Evolutionary conservation across 2,797 vertebrate genomes (phyloP), one percentile per base, ranked within the genome.

Genomic region (Neomorphus geoffroyi): DNA sequence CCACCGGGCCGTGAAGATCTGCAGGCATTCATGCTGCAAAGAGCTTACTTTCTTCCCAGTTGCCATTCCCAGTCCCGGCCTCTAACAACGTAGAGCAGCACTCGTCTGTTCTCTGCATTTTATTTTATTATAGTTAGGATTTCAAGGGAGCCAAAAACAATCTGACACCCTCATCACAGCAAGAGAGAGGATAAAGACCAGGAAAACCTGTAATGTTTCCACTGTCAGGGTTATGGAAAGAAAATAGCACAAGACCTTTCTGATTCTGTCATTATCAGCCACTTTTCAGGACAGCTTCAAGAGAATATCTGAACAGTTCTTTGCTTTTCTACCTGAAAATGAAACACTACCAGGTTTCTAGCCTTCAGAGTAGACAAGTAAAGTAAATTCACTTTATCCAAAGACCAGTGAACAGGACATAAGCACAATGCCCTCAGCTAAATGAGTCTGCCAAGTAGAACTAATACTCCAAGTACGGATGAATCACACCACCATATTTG

Each of bases 191-290:
- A 79, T 75, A 90, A 96, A 83, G 90, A 90, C 70, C 73, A 60
- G 65, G 77, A 88, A 83, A 86, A 83, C 15, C 82, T 91, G 64
- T 61, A 95, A 86, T 86, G 71, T 96, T 97, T 95, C 85, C 73
- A 81, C 85, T 79, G 56, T 35, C 87, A 90, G 87, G 91, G 88
- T 96, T 92, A 95, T 94, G 87, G 87, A 91, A 90, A 93, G 91
- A 92, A 96, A 97, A 94, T 90, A 94, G 82, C 66, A 2, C 50
- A 62, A 60, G 94, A 96, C 92, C 87, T 95, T 94, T 94, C 46
- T 37, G 81, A 75, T 83, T 83, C 85, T 91, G 77, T 81, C 91
- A 95, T 96, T 95, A 93, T 30, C 51, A 90, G 43, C 54, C 90
- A 90, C 92, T 96, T 94, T 92, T 93, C 87, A 93, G 94, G 88